Evolutionary conservation across 2,888 invertebrate species (phyloP), one percentile per base, ranked within the genome.

Genomic region (Sesia apiformis): DNA sequence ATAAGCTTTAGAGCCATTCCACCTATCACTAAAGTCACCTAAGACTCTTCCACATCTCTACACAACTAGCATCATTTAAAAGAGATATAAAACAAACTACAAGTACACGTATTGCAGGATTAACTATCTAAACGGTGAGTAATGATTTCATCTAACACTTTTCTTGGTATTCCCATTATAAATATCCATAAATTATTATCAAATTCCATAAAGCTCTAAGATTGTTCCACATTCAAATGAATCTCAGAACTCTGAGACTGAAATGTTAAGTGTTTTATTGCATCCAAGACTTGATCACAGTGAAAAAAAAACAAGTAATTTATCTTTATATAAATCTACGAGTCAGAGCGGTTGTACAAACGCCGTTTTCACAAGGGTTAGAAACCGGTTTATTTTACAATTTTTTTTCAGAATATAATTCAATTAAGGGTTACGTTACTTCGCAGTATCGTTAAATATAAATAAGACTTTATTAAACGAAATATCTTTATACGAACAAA

Each of bases 151-250:
- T 40, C 39, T 40, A 50, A 49, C 40, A 6, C 65, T 66, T 70
- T 67, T 64, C 66, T 70, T 66, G 68, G 53, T 62, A 63, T 61
- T 66, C 74, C 71, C 74, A 76, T 73, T 79, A 82, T 83, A 84
- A 85, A 84, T 84, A 84, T 81, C 74, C 81, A 71, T 88, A 87
- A 86, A 87, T 89, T 88, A 88, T 88, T 89, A 89, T 88, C 88
- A 88, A 89, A 88, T 86, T 87, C 81, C 85, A 88, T 89, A 89
- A 89, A 89, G 89, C 89, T 89, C 86, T 86, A 89, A 81, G 71
- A 85, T 89, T 89, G 89, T 78, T 89, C 88, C 87, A 85, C 87
- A 81, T 88, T 85, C 82, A 78, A 72, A 76, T 82, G 83, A 83
- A 73, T 69, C 71, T 72, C 74, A 70, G 69, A 62, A 60, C 38